A percentile compares a stretch with the other conserved stretches of the same genome.
phyloP scores from a whole-genome alignment of 2,797 vertebrate species.

The Peromyscus nudipes region DNA sequence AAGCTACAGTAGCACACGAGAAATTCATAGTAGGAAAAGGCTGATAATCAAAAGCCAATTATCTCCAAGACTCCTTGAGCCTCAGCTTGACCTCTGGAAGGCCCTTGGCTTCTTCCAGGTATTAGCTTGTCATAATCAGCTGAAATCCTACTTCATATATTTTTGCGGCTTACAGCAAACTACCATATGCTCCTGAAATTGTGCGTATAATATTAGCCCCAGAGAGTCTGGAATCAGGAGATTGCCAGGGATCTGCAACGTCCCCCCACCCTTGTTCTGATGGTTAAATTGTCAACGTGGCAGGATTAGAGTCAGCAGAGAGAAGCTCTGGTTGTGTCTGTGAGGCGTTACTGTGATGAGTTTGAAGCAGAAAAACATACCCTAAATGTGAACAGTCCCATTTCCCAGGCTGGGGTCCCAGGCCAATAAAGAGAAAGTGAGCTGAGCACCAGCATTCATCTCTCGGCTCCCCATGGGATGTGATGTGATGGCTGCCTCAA shows the following conservation, averaged over 20 bases:
- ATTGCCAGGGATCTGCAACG: background rate
- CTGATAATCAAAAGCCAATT: no score
- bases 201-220: background rate
- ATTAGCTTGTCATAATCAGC: no score
- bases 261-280: background rate
- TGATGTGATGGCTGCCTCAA: no score
- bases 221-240: slow-evolving; percentile 6
- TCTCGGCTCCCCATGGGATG: no score
- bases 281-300: background rate
- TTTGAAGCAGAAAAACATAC: background rate
- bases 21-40: no score
- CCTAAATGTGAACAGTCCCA: background rate
- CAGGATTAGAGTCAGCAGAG: background rate
- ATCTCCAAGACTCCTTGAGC: no score
- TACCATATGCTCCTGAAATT: background rate
- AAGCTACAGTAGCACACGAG: no score
- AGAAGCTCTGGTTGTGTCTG: background rate
- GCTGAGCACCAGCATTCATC: background rate
- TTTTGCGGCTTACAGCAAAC: no score
- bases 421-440: background rate
- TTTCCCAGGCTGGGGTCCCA: background rate
- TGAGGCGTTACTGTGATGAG: background rate
- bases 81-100: no score
- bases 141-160: no score
- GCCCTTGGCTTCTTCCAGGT: no score